These are phyloP conservation scores for Cynopterus brachyotis DNA, from an alignment of 2,113 vertebrate genomes.

Conservation along the genomic window DNA sequence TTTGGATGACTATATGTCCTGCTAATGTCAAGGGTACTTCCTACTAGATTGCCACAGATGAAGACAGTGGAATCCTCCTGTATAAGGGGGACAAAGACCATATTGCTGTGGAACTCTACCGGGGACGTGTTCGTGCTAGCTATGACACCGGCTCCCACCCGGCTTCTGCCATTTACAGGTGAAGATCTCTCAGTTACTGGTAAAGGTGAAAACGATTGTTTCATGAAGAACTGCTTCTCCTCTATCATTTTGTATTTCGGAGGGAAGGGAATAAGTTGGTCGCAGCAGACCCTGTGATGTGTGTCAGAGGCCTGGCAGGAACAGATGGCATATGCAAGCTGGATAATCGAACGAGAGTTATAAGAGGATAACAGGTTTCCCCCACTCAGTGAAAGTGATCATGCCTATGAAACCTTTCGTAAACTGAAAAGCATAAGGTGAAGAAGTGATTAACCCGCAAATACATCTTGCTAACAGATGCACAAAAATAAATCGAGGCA, in stretches of 20 bases:
- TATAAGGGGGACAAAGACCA: constrained; percentile 97
- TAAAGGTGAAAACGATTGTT: constrained; percentile 61
- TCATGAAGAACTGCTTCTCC: neutral
- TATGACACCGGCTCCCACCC: constrained; percentile 96
- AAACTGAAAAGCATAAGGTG: neutral
- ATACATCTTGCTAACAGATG: neutral
- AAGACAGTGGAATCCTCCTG: constrained; percentile 96
- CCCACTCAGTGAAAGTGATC: neutral
- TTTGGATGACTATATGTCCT: neutral
- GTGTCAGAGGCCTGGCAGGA: neutral
- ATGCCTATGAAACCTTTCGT: too few relatives aligned
- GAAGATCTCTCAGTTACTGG: constrained; percentile 67
- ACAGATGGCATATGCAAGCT: too few relatives aligned
- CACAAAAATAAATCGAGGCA: too few relatives aligned
- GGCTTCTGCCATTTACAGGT: constrained; percentile 98
- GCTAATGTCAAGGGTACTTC: constrained; percentile 64
- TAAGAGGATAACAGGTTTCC: neutral
- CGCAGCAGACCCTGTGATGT: neutral
- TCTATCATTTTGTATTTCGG: accelerated
- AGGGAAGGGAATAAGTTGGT: too few relatives aligned
- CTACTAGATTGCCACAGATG: constrained; percentile 95
- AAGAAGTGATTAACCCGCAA: neutral
- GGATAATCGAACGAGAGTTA: neutral
- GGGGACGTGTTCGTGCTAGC: constrained; percentile 96
- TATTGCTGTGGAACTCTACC: constrained; percentile 95